These are phyloP conservation scores for Antheraea mylitta DNA, from an alignment of 1,140 invertebrate species.

Conservation along the genomic window DNA sequence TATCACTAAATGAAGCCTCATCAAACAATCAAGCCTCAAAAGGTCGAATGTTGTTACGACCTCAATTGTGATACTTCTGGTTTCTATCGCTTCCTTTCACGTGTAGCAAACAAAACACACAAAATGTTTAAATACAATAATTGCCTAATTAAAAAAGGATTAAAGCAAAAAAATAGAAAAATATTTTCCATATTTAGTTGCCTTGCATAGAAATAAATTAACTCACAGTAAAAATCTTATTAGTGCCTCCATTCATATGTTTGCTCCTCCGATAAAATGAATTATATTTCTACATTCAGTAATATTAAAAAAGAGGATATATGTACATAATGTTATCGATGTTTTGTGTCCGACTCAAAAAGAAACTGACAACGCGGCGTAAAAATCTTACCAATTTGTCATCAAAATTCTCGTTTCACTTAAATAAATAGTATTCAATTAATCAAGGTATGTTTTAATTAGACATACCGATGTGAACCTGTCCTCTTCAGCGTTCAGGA, in stretches of 20 bases:
- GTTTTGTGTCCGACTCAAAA: not conserved
- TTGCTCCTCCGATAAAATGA: too few relatives aligned
- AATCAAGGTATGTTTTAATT: not conserved
- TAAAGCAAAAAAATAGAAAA: not conserved
- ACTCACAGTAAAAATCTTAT: too few relatives aligned
- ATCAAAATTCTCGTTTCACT: not conserved
- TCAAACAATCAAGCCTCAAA: slow-evolving; percentile 16
- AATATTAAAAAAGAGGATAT: too few relatives aligned
- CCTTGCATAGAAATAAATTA: not conserved
- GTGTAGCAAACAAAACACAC: too few relatives aligned
- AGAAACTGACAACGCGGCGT: not conserved
- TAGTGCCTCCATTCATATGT: too few relatives aligned
- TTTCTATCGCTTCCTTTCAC: slow-evolving; percentile 23
- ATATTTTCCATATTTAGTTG: not conserved
- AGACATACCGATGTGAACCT: slow-evolving; percentile 59
- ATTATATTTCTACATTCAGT: too few relatives aligned
- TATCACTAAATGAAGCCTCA: slow-evolving; percentile 11
- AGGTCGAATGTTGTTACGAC: slow-evolving; percentile 17
- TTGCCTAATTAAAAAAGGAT: not conserved
- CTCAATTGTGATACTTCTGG: slow-evolving; percentile 18
- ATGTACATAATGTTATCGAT: too few relatives aligned
- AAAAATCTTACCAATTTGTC: not conserved
- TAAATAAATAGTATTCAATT: not conserved
- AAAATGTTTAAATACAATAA: not conserved
- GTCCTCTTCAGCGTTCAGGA: slow-evolving; percentile 67